A percentile compares a stretch with the other conserved stretches of the same genome.
Evolutionary conservation across 2,797 vertebrate genomes (phyloP).

Genomic region (Sebastes umbrosus): DNA sequence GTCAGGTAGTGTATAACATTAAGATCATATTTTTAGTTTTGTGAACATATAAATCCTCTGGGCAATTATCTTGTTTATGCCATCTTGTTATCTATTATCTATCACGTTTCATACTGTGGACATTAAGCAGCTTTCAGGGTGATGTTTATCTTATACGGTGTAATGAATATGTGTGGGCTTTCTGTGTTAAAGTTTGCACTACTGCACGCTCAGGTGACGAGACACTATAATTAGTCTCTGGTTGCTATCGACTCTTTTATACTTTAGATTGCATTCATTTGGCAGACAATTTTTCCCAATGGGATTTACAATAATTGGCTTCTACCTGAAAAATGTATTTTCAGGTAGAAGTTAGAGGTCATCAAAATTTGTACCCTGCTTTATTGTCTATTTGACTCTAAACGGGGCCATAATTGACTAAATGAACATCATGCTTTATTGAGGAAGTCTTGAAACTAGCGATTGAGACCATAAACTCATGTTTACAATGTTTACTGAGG

Average conservation of each 20-base stretch:
- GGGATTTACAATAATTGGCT: background rate
- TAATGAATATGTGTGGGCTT: background rate
- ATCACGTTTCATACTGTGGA: background rate
- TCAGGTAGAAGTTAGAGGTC: background rate
- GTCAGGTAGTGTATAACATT: constrained; percentile 11
- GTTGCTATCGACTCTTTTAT: background rate
- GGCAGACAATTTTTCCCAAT: background rate
- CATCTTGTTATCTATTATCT: background rate
- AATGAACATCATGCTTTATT: too few species aligned
- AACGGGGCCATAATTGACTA: rapidly evolving
- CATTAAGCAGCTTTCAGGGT: background rate
- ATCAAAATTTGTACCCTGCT: background rate
- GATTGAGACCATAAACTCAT: too few species aligned
- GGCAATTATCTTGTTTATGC: background rate
- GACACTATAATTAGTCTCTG: background rate
- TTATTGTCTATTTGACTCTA: too few species aligned
- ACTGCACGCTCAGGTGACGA: background rate
- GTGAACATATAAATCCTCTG: background rate
- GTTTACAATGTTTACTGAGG: too few species aligned
- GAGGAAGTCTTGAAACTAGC: too few species aligned
- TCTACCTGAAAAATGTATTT: background rate
- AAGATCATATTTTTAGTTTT: constrained; percentile 7
- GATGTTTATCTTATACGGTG: background rate
- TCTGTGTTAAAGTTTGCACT: background rate
- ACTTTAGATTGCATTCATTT: background rate